Evolutionary conservation across 2,888 invertebrate genomes (phyloP), one percentile per base, ranked within the genome.

Genomic region (Ochropleura plecta): DNA sequence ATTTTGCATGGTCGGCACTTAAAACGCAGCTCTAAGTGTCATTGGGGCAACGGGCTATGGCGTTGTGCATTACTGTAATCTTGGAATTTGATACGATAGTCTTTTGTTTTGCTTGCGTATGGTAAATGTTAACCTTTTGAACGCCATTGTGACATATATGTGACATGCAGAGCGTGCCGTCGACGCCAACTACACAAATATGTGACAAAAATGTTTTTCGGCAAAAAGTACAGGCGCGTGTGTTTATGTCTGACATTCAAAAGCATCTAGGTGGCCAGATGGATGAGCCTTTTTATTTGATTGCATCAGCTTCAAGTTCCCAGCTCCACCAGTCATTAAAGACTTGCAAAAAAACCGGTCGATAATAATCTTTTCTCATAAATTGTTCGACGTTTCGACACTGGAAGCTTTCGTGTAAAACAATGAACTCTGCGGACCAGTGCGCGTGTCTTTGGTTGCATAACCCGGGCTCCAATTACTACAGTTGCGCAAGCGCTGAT

Each of bases 381-480:
- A 87, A 88, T 86, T 88, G 81, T 83, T 79, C 49, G 55, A 64
- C 42, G 79, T 84, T 84, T 79, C 82, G 75, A 79, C 81, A 78
- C 72, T 76, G 71, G 83, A 80, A 84, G 79, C 78, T 81, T 82
- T 81, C 78, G 76, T 84, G 78, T 82, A 76, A 86, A 87, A 88
- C 87, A 88, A 88, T 88, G 84, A 88, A 84, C 81, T 86, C 83
- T 83, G 77, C 85, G 90, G 90, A 88, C 89, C 88, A 89, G 84
- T 73, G 89, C 86, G 82, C 87, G 78, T 89, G 87, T 87, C 85
- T 87, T 77, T 70, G 16, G 73, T 91, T 90, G 72, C 83, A 87
- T 86, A 90, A 91, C 51, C 16, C 49, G 75, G 88, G 91, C 86
- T 92, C 92, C 91, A 93, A 92, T 93, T 92, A 92, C 91, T 77